Evolutionary conservation across 2,113 vertebrate species (phyloP), one percentile per base, ranked within the genome.

Genomic region (Peromyscus californicus): DNA sequence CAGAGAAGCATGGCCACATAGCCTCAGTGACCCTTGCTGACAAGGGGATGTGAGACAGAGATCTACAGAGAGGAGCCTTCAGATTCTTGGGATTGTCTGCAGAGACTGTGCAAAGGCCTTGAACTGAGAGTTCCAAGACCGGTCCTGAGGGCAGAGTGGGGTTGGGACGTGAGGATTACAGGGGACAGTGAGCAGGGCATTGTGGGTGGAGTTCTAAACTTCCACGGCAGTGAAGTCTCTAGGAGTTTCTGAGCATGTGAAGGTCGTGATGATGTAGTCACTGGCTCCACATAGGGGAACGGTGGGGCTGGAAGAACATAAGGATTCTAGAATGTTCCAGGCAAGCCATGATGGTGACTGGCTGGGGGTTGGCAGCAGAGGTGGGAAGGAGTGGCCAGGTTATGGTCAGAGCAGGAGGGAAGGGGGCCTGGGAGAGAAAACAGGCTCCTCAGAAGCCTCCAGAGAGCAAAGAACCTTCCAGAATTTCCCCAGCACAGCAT

Each of bases 1-100:
- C 51, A 82, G 51, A 79, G 29, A 59, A 24, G 17, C 33, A 4
- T 21, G 3, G 16, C 51, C 78, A 80, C 79, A 59, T 6, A 65
- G 39, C n/a, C 51, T 65, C 59, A 11, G n/a, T 5, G 83, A 69
- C 26, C 24, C 24, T 85, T 16, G 5, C 26, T 12, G 10, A 51
- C 2, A 51, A 5, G 65, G 31, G 42, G 13, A 31, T 45, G 24
- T 85, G 59, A 85, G 59, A 15, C 24, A 67, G 83, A 67, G 83
- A 33, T 12, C 13, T 1, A 0, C 8, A 24, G 3, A 12, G 39
- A 24, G 26, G 13, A 57, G 36, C 54, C 10, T 0, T 1, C 3
- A 12, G 69, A 4, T 15, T 33, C 33, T 4, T 5, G 13, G 2
- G 13, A 89, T 15, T 4, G 31, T 59, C 21, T 17, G 0, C 2